Percentiles rank a stretch among this genome's conserved stretches.
These are phyloP conservation scores for Cryptotis parvus DNA, from an alignment of 2,113 vertebrate genomes.

Conservation along the genomic window DNA sequence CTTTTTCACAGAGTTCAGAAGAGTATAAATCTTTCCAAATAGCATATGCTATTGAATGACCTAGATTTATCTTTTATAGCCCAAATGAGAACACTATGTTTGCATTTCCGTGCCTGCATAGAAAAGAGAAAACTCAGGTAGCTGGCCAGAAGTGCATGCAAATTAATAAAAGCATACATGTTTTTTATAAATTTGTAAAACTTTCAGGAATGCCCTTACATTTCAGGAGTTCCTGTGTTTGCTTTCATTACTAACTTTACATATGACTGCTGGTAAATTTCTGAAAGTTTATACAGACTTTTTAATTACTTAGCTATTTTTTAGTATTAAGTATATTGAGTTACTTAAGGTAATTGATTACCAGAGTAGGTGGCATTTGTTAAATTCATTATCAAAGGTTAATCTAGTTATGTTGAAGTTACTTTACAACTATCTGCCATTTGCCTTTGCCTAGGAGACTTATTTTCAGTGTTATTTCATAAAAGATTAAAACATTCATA, in stretches of 20 bases:
- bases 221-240: background rate
- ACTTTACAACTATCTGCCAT: background rate
- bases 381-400: constrained; percentile 13
- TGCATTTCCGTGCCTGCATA: constrained; percentile 41
- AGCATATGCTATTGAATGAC: constrained; percentile 69
- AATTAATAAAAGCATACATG: constrained; percentile 55
- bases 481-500: background rate
- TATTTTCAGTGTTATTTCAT: constrained; percentile 41
- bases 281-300: background rate
- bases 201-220: background rate
- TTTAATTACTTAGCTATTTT: background rate
- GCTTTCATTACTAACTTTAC: background rate
- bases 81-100: constrained; percentile 58
- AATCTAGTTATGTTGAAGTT: constrained; percentile 34
- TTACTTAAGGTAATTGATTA: background rate
- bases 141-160: constrained; percentile 50
- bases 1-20: constrained; percentile 58
- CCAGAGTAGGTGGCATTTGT: constrained; percentile 31
- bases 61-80: constrained; percentile 62
- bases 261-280: background rate
- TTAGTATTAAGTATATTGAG: background rate
- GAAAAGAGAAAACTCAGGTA: background rate
- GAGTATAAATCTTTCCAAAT: constrained; percentile 12
- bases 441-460: constrained; percentile 18
- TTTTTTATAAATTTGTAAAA: constrained; percentile 57